phyloP scores from a whole-genome alignment of 1,140 invertebrate genomes.

The Papilio polytes region DNA sequence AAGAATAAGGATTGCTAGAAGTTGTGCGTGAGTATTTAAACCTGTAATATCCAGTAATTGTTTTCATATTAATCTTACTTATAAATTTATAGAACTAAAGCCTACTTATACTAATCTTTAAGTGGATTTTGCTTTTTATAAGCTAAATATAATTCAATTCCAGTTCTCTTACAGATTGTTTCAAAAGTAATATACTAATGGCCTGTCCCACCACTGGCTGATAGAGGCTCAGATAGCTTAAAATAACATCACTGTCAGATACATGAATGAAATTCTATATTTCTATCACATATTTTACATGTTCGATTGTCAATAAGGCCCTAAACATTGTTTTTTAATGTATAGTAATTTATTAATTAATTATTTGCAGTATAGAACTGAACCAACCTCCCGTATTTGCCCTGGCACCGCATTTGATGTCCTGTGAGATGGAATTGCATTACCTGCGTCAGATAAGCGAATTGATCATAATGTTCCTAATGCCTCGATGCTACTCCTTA shows the following conservation, averaged over 20 bases:
- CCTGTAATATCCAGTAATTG: background rate
- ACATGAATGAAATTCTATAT: too few relatives aligned
- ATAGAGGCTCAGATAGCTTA: too few relatives aligned
- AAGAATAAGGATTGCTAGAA: slow-evolving; percentile 90
- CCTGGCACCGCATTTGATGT: slow-evolving; percentile 90
- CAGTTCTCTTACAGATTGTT: too few relatives aligned
- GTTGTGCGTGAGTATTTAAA: slow-evolving; percentile 87
- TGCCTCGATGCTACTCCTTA: slow-evolving; percentile 92
- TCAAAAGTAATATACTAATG: too few relatives aligned
- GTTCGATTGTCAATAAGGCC: too few relatives aligned
- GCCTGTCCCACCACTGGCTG: too few relatives aligned
- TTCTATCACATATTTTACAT: too few relatives aligned
- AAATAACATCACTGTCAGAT: too few relatives aligned
- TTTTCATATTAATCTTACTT: slow-evolving; percentile 7
- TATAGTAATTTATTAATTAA: background rate
- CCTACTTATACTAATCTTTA: too few relatives aligned
- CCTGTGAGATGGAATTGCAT: slow-evolving; percentile 89
- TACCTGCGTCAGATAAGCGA: slow-evolving; percentile 93
- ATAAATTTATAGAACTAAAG: background rate
- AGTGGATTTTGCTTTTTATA: too few relatives aligned
- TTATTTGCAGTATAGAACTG: slow-evolving; percentile 65
- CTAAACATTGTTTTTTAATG: background rate
- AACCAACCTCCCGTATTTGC: slow-evolving; percentile 87
- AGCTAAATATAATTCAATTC: too few relatives aligned
- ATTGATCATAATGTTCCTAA: slow-evolving; percentile 90